Evolutionary conservation across 2,888 invertebrate species (phyloP).

Genomic region (Drosophila sordidula): DNA sequence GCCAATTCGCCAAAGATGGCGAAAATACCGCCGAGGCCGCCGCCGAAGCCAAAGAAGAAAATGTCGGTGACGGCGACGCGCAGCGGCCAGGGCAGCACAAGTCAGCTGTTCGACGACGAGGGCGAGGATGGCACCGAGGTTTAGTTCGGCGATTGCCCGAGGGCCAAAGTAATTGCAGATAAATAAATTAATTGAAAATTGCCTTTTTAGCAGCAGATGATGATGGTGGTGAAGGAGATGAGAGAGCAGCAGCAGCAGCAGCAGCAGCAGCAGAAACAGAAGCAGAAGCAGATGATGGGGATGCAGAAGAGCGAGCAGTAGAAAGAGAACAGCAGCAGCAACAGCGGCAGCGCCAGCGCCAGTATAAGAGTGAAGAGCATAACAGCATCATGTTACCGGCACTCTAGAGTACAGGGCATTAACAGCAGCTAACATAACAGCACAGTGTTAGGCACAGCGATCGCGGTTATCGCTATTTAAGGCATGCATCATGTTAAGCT

Average conservation of each 20-base stretch:
- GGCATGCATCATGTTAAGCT: background rate
- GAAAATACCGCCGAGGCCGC: slow-evolving; percentile 93
- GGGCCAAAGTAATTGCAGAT: slow-evolving; percentile 16
- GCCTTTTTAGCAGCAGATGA: slow-evolving; percentile 36
- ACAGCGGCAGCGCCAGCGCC: slow-evolving; percentile 1
- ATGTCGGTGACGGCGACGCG: slow-evolving; percentile 88
- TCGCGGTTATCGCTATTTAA: slow-evolving; percentile 1
- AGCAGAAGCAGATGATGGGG: background rate
- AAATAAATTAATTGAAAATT: slow-evolving; percentile 29
- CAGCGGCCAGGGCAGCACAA: slow-evolving; percentile 86
- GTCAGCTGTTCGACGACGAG: slow-evolving; percentile 94
- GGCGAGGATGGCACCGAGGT: slow-evolving; percentile 96
- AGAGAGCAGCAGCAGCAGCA: slow-evolving; percentile 7
- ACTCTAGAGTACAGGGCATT: background rate
- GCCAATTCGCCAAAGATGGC: slow-evolving; percentile 82
- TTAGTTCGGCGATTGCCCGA: slow-evolving; percentile 82
- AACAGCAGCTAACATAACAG: background rate
- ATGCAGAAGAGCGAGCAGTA: background rate
- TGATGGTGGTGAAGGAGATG: slow-evolving; percentile 7
- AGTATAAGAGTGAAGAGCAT: no score
- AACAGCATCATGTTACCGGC: no score
- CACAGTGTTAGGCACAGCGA: background rate
- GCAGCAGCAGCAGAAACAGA: slow-evolving; percentile 14
- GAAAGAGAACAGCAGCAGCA: background rate
- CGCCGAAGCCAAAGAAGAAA: slow-evolving; percentile 93